Evolutionary conservation across 2,888 invertebrate species (phyloP).

Genomic region (Temnothorax rugatulus): DNA sequence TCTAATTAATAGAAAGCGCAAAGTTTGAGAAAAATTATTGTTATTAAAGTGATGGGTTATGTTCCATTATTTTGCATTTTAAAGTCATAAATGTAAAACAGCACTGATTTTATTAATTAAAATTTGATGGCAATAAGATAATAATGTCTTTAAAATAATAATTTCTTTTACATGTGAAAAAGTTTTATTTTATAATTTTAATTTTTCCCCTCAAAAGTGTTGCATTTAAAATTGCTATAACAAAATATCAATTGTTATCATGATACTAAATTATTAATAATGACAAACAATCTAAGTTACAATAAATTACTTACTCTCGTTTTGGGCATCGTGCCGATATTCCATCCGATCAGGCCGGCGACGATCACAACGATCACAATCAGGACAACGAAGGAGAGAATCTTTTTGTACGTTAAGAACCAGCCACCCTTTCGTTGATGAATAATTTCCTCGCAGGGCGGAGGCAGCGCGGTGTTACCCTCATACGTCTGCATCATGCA

Average conservation of each 20-base stretch:
- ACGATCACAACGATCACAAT: slow-evolving; percentile 77
- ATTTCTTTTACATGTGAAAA: neutral
- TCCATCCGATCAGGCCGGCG: slow-evolving; percentile 81
- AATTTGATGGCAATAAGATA: neutral
- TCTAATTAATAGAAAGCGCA: slow-evolving; percentile 60
- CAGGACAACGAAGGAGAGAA: slow-evolving; percentile 80
- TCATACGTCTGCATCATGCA: slow-evolving; percentile 75
- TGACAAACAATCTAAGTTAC: neutral
- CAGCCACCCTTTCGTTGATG: slow-evolving; percentile 89
- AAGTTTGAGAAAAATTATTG: neutral
- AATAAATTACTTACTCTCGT: slow-evolving; percentile 60
- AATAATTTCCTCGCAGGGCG: slow-evolving; percentile 87
- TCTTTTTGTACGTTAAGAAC: slow-evolving; percentile 89
- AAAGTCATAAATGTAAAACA: neutral
- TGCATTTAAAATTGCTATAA: neutral
- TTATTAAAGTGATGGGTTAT: neutral
- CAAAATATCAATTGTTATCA: neutral
- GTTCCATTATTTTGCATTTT: neutral
- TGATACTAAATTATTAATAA: neutral
- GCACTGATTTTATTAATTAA: neutral
- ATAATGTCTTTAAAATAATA: neutral
- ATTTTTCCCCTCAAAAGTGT: neutral
- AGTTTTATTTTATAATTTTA: neutral
- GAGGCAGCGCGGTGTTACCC: slow-evolving; percentile 32
- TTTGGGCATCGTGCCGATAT: slow-evolving; percentile 75